These are phyloP conservation scores for Drosophila lacteicornis DNA, from an alignment of 1,140 invertebrate species.

Conservation along the genomic window DNA sequence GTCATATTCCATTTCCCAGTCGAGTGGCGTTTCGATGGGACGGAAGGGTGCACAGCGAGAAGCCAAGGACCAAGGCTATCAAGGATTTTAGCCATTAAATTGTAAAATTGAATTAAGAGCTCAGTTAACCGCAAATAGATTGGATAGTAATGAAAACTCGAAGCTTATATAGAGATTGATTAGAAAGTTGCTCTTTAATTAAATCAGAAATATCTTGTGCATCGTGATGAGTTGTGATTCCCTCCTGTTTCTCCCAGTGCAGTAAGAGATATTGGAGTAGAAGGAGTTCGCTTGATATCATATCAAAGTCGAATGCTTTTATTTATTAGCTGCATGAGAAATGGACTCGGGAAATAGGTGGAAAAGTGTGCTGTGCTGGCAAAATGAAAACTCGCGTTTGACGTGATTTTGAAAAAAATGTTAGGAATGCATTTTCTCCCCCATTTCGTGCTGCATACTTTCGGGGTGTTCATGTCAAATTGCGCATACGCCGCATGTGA, in stretches of 20 bases:
- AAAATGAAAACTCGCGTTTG: conserved; percentile 16
- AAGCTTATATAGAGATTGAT: neutral
- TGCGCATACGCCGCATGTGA: conserved; percentile 70
- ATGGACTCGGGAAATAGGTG: conserved; percentile 15
- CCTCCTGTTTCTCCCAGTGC: conserved; percentile 8
- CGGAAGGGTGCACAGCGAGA: conserved; percentile 3
- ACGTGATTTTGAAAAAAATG: conserved; percentile 45
- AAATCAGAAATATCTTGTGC: neutral
- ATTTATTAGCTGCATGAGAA: conserved; percentile 46
- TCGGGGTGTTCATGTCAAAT: conserved; percentile 52
- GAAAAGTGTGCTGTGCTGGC: neutral
- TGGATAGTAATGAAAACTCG: neutral
- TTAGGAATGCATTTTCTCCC: conserved; percentile 25
- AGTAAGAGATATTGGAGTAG: neutral
- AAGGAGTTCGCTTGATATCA: conserved; percentile 34
- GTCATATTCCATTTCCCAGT: conserved; percentile 33
- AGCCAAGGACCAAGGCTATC: neutral
- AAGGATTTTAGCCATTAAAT: neutral
- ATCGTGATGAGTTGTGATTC: neutral
- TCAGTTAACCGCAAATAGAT: too few species aligned
- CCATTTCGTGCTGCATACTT: conserved; percentile 53
- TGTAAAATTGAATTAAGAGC: neutral
- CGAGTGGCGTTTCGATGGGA: conserved; percentile 27
- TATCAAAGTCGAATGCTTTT: conserved; percentile 43
- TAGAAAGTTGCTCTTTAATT: neutral